A percentile compares a stretch with the other conserved stretches of the same genome.
Evolutionary conservation across 2,888 invertebrate genomes (phyloP).

Genomic region (Sphaerophoria taeniata): DNA sequence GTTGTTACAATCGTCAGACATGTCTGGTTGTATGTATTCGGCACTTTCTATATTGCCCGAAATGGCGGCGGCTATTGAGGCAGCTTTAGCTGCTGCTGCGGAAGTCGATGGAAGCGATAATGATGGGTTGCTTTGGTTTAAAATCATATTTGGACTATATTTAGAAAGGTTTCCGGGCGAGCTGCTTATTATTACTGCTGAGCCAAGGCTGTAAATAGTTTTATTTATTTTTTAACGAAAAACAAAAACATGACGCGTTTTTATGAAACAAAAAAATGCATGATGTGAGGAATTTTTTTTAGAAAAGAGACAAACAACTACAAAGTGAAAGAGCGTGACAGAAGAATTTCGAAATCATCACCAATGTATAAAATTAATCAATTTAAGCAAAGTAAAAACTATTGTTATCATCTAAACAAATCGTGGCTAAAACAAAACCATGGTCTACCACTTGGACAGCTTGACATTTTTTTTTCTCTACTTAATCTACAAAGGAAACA

Average conservation of each 20-base stretch:
- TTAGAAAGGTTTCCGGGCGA: constrained; percentile 79
- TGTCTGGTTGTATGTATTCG: constrained; percentile 59
- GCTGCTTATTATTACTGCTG: constrained; percentile 80
- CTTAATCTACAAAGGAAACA: constrained; percentile 18
- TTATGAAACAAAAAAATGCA: not conserved
- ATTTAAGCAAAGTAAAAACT: constrained; percentile 32
- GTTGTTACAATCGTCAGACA: constrained; percentile 37
- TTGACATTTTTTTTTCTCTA: constrained; percentile 38
- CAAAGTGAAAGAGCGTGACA: constrained; percentile 40
- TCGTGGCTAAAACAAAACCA: constrained; percentile 73
- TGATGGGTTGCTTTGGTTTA: constrained; percentile 76
- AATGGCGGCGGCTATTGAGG: constrained; percentile 41
- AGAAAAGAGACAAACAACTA: constrained; percentile 19
- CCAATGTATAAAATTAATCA: constrained; percentile 7
- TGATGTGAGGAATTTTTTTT: not conserved
- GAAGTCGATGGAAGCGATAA: constrained; percentile 79
- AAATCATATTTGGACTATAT: constrained; percentile 76
- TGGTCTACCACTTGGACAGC: constrained; percentile 54
- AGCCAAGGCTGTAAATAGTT: constrained; percentile 77
- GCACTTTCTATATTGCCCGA: constrained; percentile 42
- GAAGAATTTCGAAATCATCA: constrained; percentile 9
- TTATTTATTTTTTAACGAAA: constrained; percentile 1
- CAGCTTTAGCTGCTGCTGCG: constrained; percentile 72
- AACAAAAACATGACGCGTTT: constrained; percentile 16
- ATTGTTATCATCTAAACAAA: constrained; percentile 38